Evolutionary conservation across 2,113 vertebrate species (phyloP), one percentile per base, ranked within the genome.

Genomic region (Caloenas nicobarica): DNA sequence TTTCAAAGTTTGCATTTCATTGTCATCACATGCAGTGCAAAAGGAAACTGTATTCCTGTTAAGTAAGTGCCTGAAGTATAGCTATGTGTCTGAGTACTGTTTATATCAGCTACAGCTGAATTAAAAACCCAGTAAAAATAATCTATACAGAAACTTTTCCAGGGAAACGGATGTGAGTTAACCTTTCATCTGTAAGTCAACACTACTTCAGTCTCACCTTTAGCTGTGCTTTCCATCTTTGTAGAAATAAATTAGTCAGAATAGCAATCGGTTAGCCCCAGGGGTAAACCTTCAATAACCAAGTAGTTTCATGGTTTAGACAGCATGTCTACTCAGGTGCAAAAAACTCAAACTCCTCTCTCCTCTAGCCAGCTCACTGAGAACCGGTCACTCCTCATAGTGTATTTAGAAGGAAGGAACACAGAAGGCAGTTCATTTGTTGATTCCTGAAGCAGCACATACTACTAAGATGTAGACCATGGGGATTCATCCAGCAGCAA

Each of bases 141-240:
- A 79, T 34, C 29, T 17, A 42, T 25, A n/a, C 10, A 33, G 12
- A 81, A 28, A 29, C 5, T 50, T 80, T 86, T 60, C 25, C 15
- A 58, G 25, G 1, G 8, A 3, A 4, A 16, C 0, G 8, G n/a
- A 4, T 13, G 0, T 16, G 58, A 65, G 7, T 26, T 61, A 11
- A 13, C 34, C 38, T 66, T 82, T 60, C 13, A 16, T 81, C 8
- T 24, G 5, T 19, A 26, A 92, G 7, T 58, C 51, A 48, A 7
- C 64, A 10, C 5, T 19, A 18, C 13, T 74, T 60, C 31, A 66
- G 34, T 13, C 25, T 69, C 68, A 40, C 5, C 13, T n/a, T 58
- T 18, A 64, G 8, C 26, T 48, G 5, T 42, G 29, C 6, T 48
- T 81, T 74, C 28, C 38, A 31, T 15, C 42, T 77, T 31, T 31